These are phyloP conservation scores for Naja naja DNA, from an alignment of 2,113 vertebrate genomes.

Conservation along the genomic window DNA sequence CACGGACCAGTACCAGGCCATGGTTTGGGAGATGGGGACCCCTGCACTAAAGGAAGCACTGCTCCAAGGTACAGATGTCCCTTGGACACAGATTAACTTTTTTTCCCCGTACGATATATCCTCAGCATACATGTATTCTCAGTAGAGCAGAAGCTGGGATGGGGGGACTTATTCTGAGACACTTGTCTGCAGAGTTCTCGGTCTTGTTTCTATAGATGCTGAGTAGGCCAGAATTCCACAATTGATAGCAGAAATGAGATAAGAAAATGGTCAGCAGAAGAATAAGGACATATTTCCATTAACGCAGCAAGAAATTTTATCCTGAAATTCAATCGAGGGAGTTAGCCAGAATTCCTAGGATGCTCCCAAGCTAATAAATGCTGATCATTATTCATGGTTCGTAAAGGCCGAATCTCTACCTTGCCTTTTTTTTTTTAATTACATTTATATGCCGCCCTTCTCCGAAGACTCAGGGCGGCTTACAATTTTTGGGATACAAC, in stretches of 20 bases:
- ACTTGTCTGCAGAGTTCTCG: not conserved
- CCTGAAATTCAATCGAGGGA: not conserved
- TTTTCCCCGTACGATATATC: not conserved
- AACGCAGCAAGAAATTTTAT: not conserved
- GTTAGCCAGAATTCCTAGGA: not conserved
- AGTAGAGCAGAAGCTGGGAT: not conserved
- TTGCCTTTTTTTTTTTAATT: not conserved
- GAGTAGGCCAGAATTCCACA: fast-evolving
- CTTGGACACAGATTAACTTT: not conserved
- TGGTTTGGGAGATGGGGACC: too few species aligned
- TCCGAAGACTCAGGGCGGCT: too few species aligned
- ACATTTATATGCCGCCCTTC: too few species aligned
- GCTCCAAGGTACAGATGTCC: not conserved
- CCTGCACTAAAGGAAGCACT: not conserved
- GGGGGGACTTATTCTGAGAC: not conserved
- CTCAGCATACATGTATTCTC: not conserved
- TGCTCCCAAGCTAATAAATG: not conserved
- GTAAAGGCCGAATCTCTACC: not conserved
- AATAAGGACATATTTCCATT: not conserved
- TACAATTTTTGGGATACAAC: too few species aligned
- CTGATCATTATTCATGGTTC: not conserved
- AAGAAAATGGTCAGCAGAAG: not conserved
- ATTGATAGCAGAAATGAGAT: not conserved
- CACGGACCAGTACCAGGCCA: too few species aligned
- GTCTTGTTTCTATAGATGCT: not conserved